A percentile compares a stretch with the other conserved stretches of the same genome.
These are phyloP conservation scores for Trachelus troglodyta DNA, from an alignment of 2,888 invertebrate species.

Conservation along the genomic window DNA sequence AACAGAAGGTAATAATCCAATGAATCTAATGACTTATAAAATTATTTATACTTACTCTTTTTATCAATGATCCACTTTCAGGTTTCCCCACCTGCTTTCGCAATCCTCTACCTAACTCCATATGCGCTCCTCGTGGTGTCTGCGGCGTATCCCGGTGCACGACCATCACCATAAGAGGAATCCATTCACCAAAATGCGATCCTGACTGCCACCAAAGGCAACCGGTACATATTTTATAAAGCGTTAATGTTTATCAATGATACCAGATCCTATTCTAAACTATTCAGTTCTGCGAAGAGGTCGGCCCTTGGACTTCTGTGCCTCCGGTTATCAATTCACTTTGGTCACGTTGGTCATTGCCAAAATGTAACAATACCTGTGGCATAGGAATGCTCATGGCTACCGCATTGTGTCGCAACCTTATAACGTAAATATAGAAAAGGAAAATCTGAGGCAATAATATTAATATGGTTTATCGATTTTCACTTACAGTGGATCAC, in stretches of 20 bases:
- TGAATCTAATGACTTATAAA: neutral
- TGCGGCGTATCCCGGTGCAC: conserved; percentile 61
- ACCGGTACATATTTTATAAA: conserved; percentile 50
- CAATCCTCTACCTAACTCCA: conserved; percentile 58
- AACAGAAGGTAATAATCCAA: conserved; percentile 54
- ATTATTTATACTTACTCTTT: neutral
- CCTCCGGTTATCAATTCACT: conserved; percentile 52
- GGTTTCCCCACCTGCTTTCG: conserved; percentile 67
- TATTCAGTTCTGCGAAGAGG: conserved; percentile 62
- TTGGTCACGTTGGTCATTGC: conserved; percentile 62
- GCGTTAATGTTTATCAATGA: neutral
- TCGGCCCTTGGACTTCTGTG: conserved; percentile 49
- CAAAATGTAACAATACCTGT: conserved; percentile 47
- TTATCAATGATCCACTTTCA: conserved; percentile 23
- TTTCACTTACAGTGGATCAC: conserved; percentile 47
- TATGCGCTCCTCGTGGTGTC: conserved; percentile 63
- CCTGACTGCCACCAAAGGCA: conserved; percentile 56
- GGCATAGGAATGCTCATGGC: conserved; percentile 45
- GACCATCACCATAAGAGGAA: conserved; percentile 49
- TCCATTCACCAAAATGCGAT: conserved; percentile 61
- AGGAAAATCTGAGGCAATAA: conserved; percentile 1
- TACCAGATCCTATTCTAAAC: conserved; percentile 1
- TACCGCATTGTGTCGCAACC: conserved; percentile 60
- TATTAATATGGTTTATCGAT: conserved; percentile 21
- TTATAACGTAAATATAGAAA: conserved; percentile 56